These are phyloP conservation scores for Gymnothorax reevesii DNA, from an alignment of 2,797 vertebrate species.

Conservation along the genomic window DNA sequence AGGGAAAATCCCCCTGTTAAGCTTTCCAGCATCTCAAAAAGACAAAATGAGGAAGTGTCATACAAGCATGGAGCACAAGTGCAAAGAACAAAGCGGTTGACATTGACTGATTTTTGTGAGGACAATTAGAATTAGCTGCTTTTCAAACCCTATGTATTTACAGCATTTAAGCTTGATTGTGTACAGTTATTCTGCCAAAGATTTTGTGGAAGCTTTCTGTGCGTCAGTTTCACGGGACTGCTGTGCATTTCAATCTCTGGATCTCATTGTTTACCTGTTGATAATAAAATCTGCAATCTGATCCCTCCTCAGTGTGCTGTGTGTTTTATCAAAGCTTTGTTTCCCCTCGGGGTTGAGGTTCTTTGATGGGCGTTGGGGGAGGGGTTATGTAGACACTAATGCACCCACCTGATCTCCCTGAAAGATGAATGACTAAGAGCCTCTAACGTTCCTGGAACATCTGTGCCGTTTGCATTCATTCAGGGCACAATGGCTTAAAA, in stretches of 20 bases:
- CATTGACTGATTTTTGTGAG: not conserved
- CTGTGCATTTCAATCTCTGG: conserved; percentile 36
- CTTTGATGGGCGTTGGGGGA: not conserved
- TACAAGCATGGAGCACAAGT: not conserved
- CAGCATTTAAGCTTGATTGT: conserved; percentile 29
- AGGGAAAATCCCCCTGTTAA: conserved; percentile 11
- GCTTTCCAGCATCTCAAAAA: not conserved
- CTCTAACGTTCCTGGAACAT: conserved; percentile 19
- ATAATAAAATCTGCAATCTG: conserved; percentile 47
- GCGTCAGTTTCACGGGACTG: not conserved
- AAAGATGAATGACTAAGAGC: conserved; percentile 10
- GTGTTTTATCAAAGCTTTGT: conserved; percentile 10
- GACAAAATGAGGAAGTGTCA: not conserved
- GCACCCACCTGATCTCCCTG: conserved; percentile 25
- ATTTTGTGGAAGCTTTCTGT: conserved; percentile 11
- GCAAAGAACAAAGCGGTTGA: not conserved
- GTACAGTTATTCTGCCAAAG: conserved; percentile 5
- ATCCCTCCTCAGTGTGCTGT: not conserved
- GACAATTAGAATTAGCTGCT: conserved; percentile 7
- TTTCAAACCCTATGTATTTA: conserved; percentile 15
- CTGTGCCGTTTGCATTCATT: conserved; percentile 32
- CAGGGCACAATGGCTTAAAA: conserved; percentile 34
- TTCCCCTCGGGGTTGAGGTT: not conserved
- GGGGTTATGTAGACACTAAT: conserved; percentile 17
- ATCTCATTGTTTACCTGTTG: conserved; percentile 35